Evolutionary conservation across 2,888 invertebrate species (phyloP).

Genomic region (Ecliptopera silaceata): DNA sequence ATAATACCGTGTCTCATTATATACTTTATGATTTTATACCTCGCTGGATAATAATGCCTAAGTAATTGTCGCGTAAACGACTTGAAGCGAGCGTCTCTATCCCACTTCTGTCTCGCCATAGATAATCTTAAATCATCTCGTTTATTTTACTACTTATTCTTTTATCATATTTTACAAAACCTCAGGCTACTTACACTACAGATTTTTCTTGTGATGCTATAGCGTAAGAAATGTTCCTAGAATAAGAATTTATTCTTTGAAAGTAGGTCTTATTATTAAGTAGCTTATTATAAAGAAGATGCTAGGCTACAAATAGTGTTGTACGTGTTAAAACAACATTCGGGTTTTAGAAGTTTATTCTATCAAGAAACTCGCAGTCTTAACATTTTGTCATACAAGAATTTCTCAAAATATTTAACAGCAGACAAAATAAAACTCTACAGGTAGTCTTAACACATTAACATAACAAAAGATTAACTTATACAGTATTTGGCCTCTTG

Average conservation of each 20-base stretch:
- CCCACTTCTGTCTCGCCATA: constrained; percentile 5
- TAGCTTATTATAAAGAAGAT: too few species aligned
- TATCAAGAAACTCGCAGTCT: too few species aligned
- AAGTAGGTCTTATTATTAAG: too few species aligned
- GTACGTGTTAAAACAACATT: too few species aligned
- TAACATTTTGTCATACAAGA: background rate
- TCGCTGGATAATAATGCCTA: constrained; percentile 68
- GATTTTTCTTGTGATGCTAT: constrained; percentile 1
- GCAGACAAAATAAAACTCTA: constrained; percentile 2
- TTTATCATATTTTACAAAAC: background rate
- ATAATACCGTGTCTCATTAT: constrained; percentile 81
- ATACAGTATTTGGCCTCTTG: constrained; percentile 20
- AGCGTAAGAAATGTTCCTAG: constrained; percentile 1
- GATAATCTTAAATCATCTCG: constrained; percentile 16
- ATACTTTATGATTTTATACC: constrained; percentile 79
- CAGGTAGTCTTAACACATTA: constrained; percentile 4
- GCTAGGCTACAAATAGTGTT: constrained; percentile 3
- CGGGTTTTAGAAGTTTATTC: background rate
- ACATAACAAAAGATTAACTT: background rate
- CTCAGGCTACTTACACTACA: background rate
- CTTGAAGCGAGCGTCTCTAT: constrained; percentile 41
- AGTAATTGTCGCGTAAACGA: constrained; percentile 72
- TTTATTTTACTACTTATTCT: constrained; percentile 7
- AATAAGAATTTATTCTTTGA: constrained; percentile 6
- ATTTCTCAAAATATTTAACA: background rate